These are phyloP conservation scores for Meloidogyne exigua DNA, from an alignment of 1,140 invertebrate genomes.

Conservation along the genomic window DNA sequence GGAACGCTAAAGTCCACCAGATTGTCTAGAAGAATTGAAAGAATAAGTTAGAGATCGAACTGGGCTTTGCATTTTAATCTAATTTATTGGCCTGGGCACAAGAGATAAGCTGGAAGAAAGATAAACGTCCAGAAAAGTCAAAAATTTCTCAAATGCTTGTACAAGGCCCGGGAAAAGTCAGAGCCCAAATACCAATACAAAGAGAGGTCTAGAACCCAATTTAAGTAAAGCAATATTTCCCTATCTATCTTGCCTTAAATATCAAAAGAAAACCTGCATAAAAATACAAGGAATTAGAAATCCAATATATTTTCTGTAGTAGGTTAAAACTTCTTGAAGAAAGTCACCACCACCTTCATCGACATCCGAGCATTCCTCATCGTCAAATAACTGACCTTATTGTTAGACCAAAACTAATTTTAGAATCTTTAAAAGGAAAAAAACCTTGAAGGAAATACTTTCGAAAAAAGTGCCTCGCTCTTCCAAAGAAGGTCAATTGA, in stretches of 20 bases:
- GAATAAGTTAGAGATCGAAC: neutral
- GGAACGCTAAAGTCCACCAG: constrained; percentile 53
- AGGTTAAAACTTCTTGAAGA: constrained; percentile 7
- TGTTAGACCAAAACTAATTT: neutral
- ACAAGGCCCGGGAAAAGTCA: too few species aligned
- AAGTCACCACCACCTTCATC: neutral
- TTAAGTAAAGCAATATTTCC: too few species aligned
- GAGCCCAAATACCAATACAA: too few species aligned
- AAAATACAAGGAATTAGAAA: constrained; percentile 47
- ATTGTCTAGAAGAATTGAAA: neutral
- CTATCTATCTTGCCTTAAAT: neutral
- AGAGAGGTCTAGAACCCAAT: too few species aligned
- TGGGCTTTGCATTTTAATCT: too few species aligned
- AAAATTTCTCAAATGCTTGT: too few species aligned
- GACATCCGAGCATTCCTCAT: constrained; percentile 2
- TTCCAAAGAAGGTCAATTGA: neutral
- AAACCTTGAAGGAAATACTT: constrained; percentile 30
- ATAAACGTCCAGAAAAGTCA: too few species aligned
- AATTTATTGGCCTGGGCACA: too few species aligned
- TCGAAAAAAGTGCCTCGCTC: constrained; percentile 17
- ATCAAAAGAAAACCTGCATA: constrained; percentile 37
- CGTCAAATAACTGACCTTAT: neutral
- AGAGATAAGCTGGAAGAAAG: too few species aligned
- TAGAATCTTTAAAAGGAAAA: too few species aligned
- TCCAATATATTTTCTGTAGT: constrained; percentile 47